These are phyloP conservation scores for Scaptomyza hsui DNA, from an alignment of 1,140 invertebrate species.

Conservation along the genomic window DNA sequence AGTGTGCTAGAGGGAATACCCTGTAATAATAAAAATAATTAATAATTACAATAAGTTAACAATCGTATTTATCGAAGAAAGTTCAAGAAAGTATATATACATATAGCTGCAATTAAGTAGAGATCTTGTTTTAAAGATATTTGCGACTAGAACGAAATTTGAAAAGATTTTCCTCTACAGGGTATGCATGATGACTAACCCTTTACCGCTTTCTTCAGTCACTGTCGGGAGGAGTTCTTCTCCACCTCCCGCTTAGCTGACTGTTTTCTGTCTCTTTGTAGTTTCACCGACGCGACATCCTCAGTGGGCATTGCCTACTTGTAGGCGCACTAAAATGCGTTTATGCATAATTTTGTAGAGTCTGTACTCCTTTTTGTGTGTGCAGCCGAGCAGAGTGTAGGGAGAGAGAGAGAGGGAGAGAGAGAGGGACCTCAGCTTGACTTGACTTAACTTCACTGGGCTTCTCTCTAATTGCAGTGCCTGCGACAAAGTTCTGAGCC, in stretches of 20 bases:
- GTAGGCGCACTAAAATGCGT: constrained; percentile 79
- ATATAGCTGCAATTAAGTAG: too few species aligned
- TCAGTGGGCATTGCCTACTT: constrained; percentile 67
- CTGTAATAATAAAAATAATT: not conserved
- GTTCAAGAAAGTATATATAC: too few species aligned
- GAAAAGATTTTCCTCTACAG: too few species aligned
- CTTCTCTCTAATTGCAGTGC: constrained; percentile 60
- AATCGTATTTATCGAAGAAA: too few species aligned
- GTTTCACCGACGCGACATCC: constrained; percentile 56
- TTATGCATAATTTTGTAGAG: constrained; percentile 77
- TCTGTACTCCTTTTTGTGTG: constrained; percentile 15
- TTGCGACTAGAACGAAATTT: too few species aligned
- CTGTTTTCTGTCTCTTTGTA: constrained; percentile 63
- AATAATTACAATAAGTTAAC: too few species aligned
- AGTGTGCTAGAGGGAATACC: not conserved
- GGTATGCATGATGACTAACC: too few species aligned
- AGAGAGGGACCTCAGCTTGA: not conserved
- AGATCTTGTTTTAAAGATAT: too few species aligned
- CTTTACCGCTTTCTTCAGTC: too few species aligned
- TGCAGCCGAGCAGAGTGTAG: not conserved
- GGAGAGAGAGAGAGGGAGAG: too few species aligned
- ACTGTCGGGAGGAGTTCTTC: too few species aligned
- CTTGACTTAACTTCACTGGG: constrained; percentile 1
- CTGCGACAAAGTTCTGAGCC: constrained; percentile 48
- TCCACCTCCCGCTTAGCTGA: too few species aligned